Evolutionary conservation across 2,888 invertebrate genomes (phyloP), one percentile per base, ranked within the genome.

Genomic region (Periphyllus acericola): DNA sequence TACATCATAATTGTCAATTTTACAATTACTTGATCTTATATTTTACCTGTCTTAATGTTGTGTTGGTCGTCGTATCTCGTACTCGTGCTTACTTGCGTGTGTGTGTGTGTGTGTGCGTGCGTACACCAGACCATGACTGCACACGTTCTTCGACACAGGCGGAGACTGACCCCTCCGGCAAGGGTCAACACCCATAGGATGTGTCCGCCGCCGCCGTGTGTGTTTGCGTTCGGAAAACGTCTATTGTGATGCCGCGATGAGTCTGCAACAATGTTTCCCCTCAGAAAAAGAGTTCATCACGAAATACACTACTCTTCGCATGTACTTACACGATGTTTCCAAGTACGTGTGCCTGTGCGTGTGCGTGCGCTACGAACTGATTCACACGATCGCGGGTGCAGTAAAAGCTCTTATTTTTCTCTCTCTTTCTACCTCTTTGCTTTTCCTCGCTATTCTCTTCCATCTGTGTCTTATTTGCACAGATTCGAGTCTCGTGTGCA

Each of bases 271-370:
- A 86, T 80, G 79, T 71, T 86, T 86, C 79, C 71, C 79, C 29
- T 78, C 34, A 14, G 68, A 85, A 71, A 86, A 79, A 87, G 80
- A 81, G 87, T 87, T 81, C 87, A 75, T 87, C 87, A 87, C 87
- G 87, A 87, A 87, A 81, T 29, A 46, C 36, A 1, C 52, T 34
- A 9, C 78, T 76, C 78, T 74, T 75, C 66, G 60, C 75, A 21
- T 71, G 79, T 66, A 79, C 71, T 36, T 68, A 86, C 68, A 86
- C 84, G 76, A 85, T 25, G 46, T 78, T 68, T 78, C 46, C 71
- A 19, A 36, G 72, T 34, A 32, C 21, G 32, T 29, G 32, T 32
- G 71, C 29, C 29, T 21, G 66, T 8, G 36, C n/a, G 25, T 60
- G 60, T 36, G 60, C 36, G 60, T 32, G 3, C 68, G 21, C 32